phyloP scores from a whole-genome alignment of 2,888 invertebrate genomes.

The Tupiocoris notatus region DNA sequence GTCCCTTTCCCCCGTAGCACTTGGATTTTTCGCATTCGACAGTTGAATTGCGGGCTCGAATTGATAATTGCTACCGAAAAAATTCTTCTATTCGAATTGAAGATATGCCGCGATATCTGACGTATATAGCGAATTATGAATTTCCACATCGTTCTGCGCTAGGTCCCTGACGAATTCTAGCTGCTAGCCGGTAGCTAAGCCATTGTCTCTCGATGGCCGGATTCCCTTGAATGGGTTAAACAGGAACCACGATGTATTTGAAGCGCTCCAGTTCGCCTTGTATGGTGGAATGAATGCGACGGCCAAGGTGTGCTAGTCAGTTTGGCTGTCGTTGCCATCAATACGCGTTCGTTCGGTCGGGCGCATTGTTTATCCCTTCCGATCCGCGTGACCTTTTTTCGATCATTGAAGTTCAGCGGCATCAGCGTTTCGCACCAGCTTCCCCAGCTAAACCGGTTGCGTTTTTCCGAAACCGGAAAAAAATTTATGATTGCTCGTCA shows the following conservation, averaged over 20 bases:
- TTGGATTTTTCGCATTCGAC: no score
- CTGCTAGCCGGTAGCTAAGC: background rate
- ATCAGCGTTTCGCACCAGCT: constrained; percentile 8
- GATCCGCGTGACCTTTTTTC: constrained; percentile 15
- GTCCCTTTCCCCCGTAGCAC: no score
- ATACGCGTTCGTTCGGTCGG: background rate
- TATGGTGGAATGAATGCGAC: background rate
- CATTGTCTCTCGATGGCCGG: constrained; percentile 1
- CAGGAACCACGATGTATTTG: constrained; percentile 21
- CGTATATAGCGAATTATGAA: no score
- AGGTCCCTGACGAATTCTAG: background rate
- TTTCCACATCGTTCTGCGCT: background rate
- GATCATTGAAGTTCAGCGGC: background rate
- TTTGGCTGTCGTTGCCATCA: constrained; percentile 12
- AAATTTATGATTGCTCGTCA: no score
- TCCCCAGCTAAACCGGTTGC: no score
- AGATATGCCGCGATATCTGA: no score
- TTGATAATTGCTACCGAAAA: no score
- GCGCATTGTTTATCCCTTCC: background rate
- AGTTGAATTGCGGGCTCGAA: no score
- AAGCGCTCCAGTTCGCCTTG: constrained; percentile 4
- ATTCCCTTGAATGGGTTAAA: constrained; percentile 9
- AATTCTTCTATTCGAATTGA: no score
- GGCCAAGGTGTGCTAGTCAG: constrained; percentile 2
- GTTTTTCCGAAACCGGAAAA: no score